Conservation (phyloP, 64 coral and sea anemone species). For the Stichodactyla mertensii region DNA sequence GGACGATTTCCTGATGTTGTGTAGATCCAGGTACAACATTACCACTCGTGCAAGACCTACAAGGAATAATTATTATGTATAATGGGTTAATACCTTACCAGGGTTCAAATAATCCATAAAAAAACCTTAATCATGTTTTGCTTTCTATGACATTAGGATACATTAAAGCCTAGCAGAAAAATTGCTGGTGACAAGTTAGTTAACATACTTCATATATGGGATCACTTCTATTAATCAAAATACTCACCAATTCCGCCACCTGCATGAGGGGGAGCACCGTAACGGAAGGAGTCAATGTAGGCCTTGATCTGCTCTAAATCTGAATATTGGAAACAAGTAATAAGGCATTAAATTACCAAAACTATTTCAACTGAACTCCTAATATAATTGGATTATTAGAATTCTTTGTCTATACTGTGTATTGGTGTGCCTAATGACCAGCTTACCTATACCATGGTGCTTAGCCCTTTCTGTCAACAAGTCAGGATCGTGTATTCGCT, state of each 20-base stretch:
- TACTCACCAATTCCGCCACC: conserved; percentile 91
- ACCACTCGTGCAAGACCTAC: conserved; percentile 93
- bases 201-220: too few relatives aligned
- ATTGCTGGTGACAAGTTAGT: too few relatives aligned
- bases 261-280: conserved; percentile 90
- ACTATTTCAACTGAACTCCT: too few relatives aligned
- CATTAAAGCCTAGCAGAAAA: too few relatives aligned
- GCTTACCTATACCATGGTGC: conserved; percentile 85
- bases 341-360: background rate
- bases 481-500: conserved; percentile 91
- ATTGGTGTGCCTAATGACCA: background rate
- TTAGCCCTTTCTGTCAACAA: conserved; percentile 81
- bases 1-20: conserved; percentile 84
- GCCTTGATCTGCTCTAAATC: conserved; percentile 90
- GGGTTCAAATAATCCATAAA: too few relatives aligned
- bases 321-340: conserved; percentile 19
- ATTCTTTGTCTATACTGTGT: background rate
- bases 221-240: too few relatives aligned
- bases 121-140: too few relatives aligned
- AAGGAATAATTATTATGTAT: background rate
- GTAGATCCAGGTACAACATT: conserved; percentile 90
- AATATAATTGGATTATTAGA: background rate
- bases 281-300: conserved; percentile 98
- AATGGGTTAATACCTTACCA: background rate
- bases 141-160: too few relatives aligned